Percentiles rank a stretch among this genome's conserved stretches.
These are phyloP conservation scores for Bubalus kerabau DNA, from an alignment of 2,113 vertebrate genomes.

Conservation along the genomic window DNA sequence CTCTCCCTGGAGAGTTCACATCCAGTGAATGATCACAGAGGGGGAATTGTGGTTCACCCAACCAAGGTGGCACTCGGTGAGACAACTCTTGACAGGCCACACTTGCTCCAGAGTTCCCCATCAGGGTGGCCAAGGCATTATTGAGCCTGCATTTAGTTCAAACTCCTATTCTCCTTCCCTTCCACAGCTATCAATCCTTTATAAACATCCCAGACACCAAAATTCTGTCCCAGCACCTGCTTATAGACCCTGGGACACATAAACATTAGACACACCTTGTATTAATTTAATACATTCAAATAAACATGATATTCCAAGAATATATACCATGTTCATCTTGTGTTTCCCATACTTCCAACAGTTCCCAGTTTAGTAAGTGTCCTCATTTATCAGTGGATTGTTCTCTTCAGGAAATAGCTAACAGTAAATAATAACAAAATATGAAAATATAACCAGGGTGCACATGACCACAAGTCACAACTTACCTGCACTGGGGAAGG, in stretches of 20 bases:
- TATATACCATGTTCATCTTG: neutral
- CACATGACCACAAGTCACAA: neutral
- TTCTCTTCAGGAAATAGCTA: neutral
- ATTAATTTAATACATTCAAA: neutral
- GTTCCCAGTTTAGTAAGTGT: neutral
- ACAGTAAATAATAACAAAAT: neutral
- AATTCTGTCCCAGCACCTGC: neutral
- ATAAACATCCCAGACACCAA: neutral
- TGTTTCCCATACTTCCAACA: neutral
- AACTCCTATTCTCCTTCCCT: neutral
- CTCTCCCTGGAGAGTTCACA: neutral
- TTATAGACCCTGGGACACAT: neutral
- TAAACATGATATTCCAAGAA: neutral
- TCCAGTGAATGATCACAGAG: neutral
- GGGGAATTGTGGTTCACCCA: neutral
- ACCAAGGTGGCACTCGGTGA: neutral
- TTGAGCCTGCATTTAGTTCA: neutral
- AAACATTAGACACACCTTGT: neutral
- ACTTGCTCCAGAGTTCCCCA: neutral
- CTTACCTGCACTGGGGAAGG: slow-evolving; percentile 82
- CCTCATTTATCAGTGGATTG: neutral
- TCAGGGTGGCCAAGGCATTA: neutral
- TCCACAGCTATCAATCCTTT: neutral
- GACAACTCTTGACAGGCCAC: neutral
- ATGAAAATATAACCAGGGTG: neutral